Conservation (phyloP, 2,888 invertebrate species). For the Clistopyga incitator region DNA sequence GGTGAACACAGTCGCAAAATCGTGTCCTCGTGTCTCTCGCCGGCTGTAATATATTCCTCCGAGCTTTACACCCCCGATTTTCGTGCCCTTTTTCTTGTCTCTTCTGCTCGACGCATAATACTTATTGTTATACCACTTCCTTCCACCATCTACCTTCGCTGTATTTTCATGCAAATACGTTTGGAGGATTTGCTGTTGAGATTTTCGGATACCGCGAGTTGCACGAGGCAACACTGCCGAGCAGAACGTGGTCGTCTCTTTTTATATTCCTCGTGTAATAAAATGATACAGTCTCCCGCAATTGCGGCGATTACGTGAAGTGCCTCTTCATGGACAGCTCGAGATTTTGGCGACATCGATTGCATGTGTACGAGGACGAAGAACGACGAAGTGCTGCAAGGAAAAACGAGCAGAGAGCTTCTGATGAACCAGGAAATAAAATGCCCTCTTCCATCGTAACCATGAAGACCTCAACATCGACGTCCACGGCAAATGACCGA, state of each 20-base stretch:
- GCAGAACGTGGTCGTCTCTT: conserved; percentile 3
- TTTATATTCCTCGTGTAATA: conserved; percentile 33
- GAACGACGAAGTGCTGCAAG: not conserved
- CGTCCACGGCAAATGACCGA: conserved; percentile 3
- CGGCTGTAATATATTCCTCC: conserved; percentile 50
- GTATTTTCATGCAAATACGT: conserved; percentile 62
- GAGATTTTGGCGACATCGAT: conserved; percentile 24
- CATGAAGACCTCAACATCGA: not conserved
- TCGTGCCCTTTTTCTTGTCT: conserved; percentile 22
- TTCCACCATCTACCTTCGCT: conserved; percentile 14
- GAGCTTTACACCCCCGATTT: conserved; percentile 38
- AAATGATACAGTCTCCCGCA: conserved; percentile 36
- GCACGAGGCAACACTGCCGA: conserved; percentile 3
- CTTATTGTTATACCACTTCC: not conserved
- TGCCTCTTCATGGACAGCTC: not conserved
- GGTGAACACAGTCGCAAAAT: not conserved
- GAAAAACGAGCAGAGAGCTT: not conserved
- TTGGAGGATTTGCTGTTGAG: conserved; percentile 49
- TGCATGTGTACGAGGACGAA: not conserved
- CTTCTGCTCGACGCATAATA: conserved; percentile 13
- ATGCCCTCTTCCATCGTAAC: conserved; percentile 5
- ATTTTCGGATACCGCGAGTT: conserved; percentile 29
- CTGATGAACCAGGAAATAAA: conserved; percentile 28
- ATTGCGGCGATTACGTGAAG: conserved; percentile 22
- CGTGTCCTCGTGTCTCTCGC: conserved; percentile 3